These are phyloP conservation scores for Anguilla anguilla DNA, from an alignment of 2,797 vertebrate species.

Conservation along the genomic window DNA sequence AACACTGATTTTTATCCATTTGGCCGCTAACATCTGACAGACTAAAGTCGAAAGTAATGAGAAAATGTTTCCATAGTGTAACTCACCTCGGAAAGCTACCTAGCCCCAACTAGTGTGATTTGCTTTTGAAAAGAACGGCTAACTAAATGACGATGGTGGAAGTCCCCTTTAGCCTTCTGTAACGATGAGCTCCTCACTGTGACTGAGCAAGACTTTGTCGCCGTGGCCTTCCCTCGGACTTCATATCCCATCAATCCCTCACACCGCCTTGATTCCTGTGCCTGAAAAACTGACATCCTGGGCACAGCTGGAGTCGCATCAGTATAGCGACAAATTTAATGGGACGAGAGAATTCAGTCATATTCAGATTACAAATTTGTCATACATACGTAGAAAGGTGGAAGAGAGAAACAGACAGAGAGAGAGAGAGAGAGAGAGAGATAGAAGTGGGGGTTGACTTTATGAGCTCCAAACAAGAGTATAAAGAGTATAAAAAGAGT, in stretches of 20 bases:
- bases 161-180: background rate
- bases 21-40: background rate
- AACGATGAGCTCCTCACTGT: background rate
- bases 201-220: background rate
- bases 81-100: background rate
- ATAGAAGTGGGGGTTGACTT: no score
- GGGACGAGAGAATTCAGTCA: no score
- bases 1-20: background rate
- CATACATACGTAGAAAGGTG: no score
- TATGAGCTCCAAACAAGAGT: no score
- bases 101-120: background rate
- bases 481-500: no score
- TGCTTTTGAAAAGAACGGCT: background rate
- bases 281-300: no score
- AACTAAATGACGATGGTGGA: background rate
- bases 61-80: background rate
- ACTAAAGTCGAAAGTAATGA: background rate
- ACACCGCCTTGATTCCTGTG: background rate
- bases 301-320: no score
- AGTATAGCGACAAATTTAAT: no score
- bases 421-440: no score
- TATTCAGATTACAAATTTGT: no score
- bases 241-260: background rate
- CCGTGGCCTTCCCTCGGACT: background rate
- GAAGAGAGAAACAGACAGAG: no score